phyloP scores from a whole-genome alignment of 2,113 vertebrate genomes.

The Macroglossus sobrinus region DNA sequence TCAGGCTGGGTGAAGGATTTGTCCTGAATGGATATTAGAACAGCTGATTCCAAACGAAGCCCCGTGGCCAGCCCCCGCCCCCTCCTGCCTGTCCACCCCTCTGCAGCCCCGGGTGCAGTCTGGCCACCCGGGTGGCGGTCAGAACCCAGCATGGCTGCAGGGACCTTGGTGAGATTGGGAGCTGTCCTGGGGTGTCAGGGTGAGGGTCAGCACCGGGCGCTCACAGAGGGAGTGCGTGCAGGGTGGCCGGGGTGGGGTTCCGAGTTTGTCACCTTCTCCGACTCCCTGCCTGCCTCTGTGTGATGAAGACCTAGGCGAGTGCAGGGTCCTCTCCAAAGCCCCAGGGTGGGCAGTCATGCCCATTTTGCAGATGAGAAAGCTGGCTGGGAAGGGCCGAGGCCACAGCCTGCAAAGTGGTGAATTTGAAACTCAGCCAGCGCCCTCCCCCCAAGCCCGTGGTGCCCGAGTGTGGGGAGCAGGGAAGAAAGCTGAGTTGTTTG shows the following conservation, averaged over 20 bases:
- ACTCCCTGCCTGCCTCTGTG: not conserved
- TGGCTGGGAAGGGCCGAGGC: not conserved
- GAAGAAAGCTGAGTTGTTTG: not conserved
- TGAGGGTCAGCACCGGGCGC: not conserved
- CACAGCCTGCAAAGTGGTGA: not conserved
- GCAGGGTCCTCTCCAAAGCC: not conserved
- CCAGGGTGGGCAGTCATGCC: not conserved
- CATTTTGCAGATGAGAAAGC: not conserved
- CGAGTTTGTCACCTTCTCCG: not conserved
- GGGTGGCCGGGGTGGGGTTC: not conserved
- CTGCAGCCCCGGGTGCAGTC: not conserved
- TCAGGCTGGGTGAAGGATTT: constrained; percentile 67
- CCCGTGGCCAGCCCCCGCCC: not conserved
- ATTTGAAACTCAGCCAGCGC: not conserved
- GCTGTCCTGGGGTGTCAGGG: not conserved
- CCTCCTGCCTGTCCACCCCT: not conserved
- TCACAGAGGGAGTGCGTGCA: not conserved
- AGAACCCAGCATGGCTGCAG: not conserved
- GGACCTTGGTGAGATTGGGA: not conserved
- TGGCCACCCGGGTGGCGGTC: not conserved
- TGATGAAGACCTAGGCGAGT: rapidly evolving
- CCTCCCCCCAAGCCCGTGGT: not conserved
- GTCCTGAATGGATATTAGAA: constrained; percentile 67
- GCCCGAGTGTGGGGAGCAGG: rapidly evolving
- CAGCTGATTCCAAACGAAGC: constrained; percentile 64